Base-by-base conservation (phyloP, 2,888 invertebrate species). In the Hymenopus coronatus region DNA sequence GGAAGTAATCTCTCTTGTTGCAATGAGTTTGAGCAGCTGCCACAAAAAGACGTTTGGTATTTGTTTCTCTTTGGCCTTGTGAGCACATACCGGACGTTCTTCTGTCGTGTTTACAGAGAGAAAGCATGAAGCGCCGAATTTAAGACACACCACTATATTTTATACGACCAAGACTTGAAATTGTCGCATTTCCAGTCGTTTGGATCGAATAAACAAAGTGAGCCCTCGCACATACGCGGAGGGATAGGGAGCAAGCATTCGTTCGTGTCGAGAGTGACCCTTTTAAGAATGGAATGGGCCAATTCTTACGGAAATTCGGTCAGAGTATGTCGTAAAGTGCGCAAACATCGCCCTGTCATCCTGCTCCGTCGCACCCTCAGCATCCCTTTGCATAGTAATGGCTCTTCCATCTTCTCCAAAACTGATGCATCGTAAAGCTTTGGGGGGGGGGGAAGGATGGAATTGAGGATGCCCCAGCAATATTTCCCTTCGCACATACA, bases 301-400 rank as follows among this genome's bases (percentile, higher is more conserved):
- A 87, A 89, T 89, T 89, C 89, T 89, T 89, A 89, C 89, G 87
- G 89, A 89, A 89, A 89, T 89, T 87, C 89, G 33, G 84, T 87
- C 82, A 82, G 87, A 89, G 89, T 83, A 83, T 89, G 87, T 84
- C 89, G 87, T 89, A 89, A 89, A 89, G 33, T 87, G 81, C 82
- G 15, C 86, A 33, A 84, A 82, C 28, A 28, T 70, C 54, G 54
- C 54, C 54, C 54, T 70, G 54, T 70, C 54, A 70, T 70, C 20
- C 54, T 70, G 20, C 54, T 81, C n/a, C 70, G 28, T 86, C 54
- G 25, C 25, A 86, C 70, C 27, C 30, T 33, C 87, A 70, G 20
- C 82, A 33, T 87, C 82, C 82, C 82, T 87, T 87, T 87, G 87
- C 87, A 87, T 87, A 87, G 87, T 82, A 87, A 87, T 82, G 82